Percentiles rank a stretch among this genome's conserved stretches.
phyloP scores from a whole-genome alignment of 2,797 vertebrate species.

The Hephaestus fuliginosus region DNA sequence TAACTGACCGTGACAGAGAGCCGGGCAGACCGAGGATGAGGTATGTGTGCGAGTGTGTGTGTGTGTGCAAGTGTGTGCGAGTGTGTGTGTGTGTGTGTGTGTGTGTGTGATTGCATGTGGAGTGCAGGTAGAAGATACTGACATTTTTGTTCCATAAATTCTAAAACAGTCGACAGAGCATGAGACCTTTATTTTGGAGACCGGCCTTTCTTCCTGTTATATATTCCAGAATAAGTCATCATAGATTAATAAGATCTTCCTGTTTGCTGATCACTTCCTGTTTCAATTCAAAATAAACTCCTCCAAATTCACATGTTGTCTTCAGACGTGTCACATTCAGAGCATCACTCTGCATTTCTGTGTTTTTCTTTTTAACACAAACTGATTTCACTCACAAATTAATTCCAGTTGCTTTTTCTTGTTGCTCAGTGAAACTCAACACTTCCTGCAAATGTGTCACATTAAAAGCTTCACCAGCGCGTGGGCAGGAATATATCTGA shows the following conservation, averaged over 20 bases:
- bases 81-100: slow-evolving; percentile 31
- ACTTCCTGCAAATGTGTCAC: background rate
- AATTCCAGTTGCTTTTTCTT: background rate
- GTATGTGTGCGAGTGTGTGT: slow-evolving; percentile 25
- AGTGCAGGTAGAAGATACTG: background rate
- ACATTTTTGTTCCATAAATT: background rate
- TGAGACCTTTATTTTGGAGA: background rate
- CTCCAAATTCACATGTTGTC: too few species aligned
- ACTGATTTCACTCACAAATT: background rate
- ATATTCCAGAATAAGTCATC: background rate
- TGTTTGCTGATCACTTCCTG: background rate
- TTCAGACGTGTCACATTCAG: too few species aligned
- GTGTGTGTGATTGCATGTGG: too few species aligned
- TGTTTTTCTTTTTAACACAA: background rate
- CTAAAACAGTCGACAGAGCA: background rate
- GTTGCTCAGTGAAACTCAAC: background rate
- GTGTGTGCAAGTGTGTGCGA: slow-evolving; percentile 26
- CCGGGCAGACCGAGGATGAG: slow-evolving; percentile 24
- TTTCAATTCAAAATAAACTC: too few species aligned
- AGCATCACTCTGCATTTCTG: background rate
- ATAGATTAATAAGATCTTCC: too few species aligned
- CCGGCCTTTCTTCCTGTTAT: background rate
- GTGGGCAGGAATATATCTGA: too few species aligned
- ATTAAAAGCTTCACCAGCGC: background rate
- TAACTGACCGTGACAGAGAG: slow-evolving; percentile 78